A percentile compares a stretch with the other conserved stretches of the same genome.
Evolutionary conservation across 2,113 vertebrate species (phyloP).

Genomic region (Galeopterus variegatus): DNA sequence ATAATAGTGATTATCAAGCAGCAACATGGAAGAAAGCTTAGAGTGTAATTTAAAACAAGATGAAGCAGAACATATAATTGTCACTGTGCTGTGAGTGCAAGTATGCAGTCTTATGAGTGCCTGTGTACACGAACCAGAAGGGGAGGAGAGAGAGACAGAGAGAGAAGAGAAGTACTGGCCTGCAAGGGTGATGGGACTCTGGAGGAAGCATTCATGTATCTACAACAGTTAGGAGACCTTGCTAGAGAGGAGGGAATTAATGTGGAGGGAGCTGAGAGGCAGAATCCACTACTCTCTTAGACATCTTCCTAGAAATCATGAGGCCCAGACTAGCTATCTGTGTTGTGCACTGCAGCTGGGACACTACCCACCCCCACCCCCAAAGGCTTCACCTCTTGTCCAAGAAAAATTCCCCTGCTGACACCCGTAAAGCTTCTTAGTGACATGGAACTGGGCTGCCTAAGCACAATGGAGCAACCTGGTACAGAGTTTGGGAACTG

Average conservation of each 20-base stretch:
- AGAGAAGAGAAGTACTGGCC: neutral
- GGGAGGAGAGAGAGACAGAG: accelerated
- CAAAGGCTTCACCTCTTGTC: neutral
- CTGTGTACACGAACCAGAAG: neutral
- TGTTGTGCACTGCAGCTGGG: neutral
- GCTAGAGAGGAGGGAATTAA: neutral
- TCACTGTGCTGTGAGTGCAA: neutral
- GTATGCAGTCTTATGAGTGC: neutral
- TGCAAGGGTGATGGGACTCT: neutral
- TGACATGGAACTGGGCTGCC: neutral
- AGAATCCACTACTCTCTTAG: too few relatives aligned
- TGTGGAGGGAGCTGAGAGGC: neutral
- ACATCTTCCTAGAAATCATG: neutral
- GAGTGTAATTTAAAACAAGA: neutral
- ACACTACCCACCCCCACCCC: neutral
- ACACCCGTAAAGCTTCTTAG: neutral
- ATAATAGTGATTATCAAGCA: neutral
- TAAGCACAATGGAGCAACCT: neutral
- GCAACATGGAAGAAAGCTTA: neutral
- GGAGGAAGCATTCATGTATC: neutral
- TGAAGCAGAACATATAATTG: neutral
- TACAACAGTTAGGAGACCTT: neutral
- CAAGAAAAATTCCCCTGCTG: neutral
- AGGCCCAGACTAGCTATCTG: neutral
- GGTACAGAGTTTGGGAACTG: neutral